These are phyloP conservation scores for Pangasius sanitwongsei DNA, from an alignment of 2,797 vertebrate species.

Conservation along the genomic window DNA sequence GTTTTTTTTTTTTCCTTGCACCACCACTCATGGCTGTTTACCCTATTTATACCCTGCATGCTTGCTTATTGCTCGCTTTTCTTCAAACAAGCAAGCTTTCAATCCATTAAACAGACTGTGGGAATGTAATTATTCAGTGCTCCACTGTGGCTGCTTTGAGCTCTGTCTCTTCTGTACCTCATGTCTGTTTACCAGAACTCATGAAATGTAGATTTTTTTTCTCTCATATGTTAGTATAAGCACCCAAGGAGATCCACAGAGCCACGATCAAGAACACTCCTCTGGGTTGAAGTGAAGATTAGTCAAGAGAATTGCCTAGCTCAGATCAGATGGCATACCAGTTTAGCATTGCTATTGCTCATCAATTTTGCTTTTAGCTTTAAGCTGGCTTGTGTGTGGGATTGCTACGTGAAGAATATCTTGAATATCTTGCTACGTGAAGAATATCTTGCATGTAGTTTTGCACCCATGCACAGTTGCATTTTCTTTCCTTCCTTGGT, in stretches of 20 bases:
- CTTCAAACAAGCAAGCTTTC: conserved; percentile 72
- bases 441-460: not conserved
- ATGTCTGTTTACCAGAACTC: conserved; percentile 63
- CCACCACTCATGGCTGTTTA: conserved; percentile 67
- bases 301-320: not conserved
- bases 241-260: not conserved
- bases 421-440: no score
- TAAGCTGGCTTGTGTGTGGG: not conserved
- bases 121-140: conserved; percentile 76
- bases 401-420: not conserved
- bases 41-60: conserved; percentile 73
- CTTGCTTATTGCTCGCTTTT: conserved; percentile 70
- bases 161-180: conserved; percentile 47
- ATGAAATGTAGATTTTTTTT: conserved; percentile 75
- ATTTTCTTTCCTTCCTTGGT: not conserved
- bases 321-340: not conserved
- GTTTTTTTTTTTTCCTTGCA: conserved; percentile 53
- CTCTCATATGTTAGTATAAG: not conserved
- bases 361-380: not conserved
- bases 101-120: conserved; percentile 74
- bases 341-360: not conserved
- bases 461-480: conserved; percentile 2
- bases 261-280: not conserved
- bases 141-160: conserved; percentile 59
- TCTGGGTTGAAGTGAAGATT: not conserved